Percentiles rank a stretch among this genome's conserved stretches.
Evolutionary conservation across 2,888 invertebrate species (phyloP).

Genomic region (Carterocephalus palaemon): DNA sequence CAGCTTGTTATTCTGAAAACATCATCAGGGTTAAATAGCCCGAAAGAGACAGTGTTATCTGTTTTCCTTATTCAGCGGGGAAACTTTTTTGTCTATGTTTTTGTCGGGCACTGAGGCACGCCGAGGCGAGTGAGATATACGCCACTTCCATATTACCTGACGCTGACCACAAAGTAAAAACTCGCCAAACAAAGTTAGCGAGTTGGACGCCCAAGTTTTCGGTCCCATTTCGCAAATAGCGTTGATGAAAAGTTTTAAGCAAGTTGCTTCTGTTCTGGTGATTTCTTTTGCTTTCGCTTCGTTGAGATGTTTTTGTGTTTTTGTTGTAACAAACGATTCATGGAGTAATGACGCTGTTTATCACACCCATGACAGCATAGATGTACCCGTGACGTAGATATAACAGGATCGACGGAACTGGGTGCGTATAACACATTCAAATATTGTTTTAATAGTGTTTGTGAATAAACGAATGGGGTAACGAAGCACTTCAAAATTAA

Average conservation of each 20-base stretch:
- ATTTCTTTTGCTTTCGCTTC: slow-evolving; percentile 6
- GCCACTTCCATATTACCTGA: slow-evolving; percentile 34
- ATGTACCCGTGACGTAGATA: too few relatives aligned
- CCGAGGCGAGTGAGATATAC: slow-evolving; percentile 35
- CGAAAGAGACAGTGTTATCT: slow-evolving; percentile 12
- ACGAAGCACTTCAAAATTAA: too few relatives aligned
- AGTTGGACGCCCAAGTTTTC: slow-evolving; percentile 31
- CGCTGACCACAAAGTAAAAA: slow-evolving; percentile 33
- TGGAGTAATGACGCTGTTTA: too few relatives aligned
- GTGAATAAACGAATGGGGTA: too few relatives aligned
- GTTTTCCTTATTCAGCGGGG: slow-evolving; percentile 26
- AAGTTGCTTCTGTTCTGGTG: slow-evolving; percentile 18
- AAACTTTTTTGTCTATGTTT: slow-evolving; percentile 31
- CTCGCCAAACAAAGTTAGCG: slow-evolving; percentile 30
- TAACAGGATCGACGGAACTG: too few relatives aligned
- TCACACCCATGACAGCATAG: too few relatives aligned
- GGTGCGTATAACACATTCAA: too few relatives aligned
- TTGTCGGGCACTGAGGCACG: slow-evolving; percentile 29
- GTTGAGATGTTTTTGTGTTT: not conserved
- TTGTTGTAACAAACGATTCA: too few relatives aligned
- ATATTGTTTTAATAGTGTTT: too few relatives aligned
- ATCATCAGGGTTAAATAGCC: slow-evolving; percentile 7
- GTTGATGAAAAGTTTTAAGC: slow-evolving; percentile 30
- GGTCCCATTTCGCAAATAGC: slow-evolving; percentile 27
- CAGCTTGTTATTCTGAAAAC: not conserved